Conservation (phyloP, 2,888 invertebrate species). For the Cerastoderma edule region DNA sequence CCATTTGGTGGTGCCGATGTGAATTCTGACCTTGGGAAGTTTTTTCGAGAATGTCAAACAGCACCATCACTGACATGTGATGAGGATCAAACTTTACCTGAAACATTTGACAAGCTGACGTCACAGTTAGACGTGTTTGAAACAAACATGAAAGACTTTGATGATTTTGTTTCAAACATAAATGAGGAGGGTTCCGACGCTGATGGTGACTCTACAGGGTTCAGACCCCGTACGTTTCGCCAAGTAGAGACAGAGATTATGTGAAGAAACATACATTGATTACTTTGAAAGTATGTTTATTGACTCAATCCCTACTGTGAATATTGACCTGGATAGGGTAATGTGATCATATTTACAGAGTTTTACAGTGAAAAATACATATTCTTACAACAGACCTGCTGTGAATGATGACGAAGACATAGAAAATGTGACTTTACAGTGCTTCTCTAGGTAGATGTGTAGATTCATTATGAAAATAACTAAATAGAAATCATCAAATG, state of each 20-base stretch:
- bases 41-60: constrained; percentile 91
- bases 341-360: too few relatives aligned
- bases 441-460: too few relatives aligned
- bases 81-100: constrained; percentile 70
- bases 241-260: constrained; percentile 12
- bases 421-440: too few relatives aligned
- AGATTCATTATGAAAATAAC: too few relatives aligned
- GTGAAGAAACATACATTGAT: too few relatives aligned
- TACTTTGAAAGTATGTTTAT: too few relatives aligned
- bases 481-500: too few relatives aligned
- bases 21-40: constrained; percentile 90
- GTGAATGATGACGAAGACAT: too few relatives aligned
- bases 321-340: too few relatives aligned
- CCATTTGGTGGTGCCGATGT: constrained; percentile 89
- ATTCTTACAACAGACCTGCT: too few relatives aligned
- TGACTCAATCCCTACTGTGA: too few relatives aligned
- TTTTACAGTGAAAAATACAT: too few relatives aligned
- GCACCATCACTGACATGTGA: constrained; percentile 87
- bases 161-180: constrained; percentile 88
- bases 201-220: constrained; percentile 25
- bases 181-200: constrained; percentile 20
- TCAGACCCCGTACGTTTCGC: constrained; percentile 13
- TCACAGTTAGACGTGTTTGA: constrained; percentile 90
- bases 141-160: constrained; percentile 90
- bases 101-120: constrained; percentile 87